Evolutionary conservation across 2,888 invertebrate species (phyloP).

Genomic region (Spatulosminthurus flaviceps): DNA sequence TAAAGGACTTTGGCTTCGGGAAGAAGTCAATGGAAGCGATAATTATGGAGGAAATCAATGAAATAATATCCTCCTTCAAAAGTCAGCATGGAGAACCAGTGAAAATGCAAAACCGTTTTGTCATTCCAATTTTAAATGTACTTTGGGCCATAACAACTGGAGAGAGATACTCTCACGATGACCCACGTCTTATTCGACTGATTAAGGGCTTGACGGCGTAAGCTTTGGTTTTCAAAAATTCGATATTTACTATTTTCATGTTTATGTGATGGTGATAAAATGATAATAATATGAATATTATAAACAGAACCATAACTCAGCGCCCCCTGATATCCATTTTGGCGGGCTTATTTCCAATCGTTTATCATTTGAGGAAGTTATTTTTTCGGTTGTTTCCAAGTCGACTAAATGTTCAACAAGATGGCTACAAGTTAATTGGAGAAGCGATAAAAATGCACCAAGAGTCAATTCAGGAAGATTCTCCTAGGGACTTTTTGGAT

Average conservation of each 20-base stretch:
- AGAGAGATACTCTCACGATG: constrained; percentile 55
- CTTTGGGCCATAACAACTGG: constrained; percentile 56
- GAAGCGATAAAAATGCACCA: constrained; percentile 51
- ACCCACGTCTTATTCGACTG: constrained; percentile 51
- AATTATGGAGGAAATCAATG: constrained; percentile 54
- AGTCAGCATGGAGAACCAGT: constrained; percentile 53
- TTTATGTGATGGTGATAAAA: background rate
- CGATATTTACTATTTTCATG: background rate
- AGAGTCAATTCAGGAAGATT: constrained; percentile 48
- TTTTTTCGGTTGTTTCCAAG: constrained; percentile 30
- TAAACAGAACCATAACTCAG: background rate
- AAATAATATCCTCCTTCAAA: constrained; percentile 50
- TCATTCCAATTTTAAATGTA: constrained; percentile 56
- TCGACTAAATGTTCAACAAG: constrained; percentile 37
- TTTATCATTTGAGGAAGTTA: constrained; percentile 31
- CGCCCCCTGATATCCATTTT: constrained; percentile 7
- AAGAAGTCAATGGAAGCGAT: constrained; percentile 58
- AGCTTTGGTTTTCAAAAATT: background rate
- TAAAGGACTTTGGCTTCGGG: constrained; percentile 58
- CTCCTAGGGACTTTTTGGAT: constrained; percentile 58
- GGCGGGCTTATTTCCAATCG: constrained; percentile 48
- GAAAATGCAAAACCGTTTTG: constrained; percentile 54
- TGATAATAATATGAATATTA: background rate
- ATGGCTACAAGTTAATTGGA: constrained; percentile 48
- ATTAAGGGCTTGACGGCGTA: constrained; percentile 54